phyloP scores from a whole-genome alignment of 2,797 vertebrate genomes.

The Yasuhikotakia modesta region DNA sequence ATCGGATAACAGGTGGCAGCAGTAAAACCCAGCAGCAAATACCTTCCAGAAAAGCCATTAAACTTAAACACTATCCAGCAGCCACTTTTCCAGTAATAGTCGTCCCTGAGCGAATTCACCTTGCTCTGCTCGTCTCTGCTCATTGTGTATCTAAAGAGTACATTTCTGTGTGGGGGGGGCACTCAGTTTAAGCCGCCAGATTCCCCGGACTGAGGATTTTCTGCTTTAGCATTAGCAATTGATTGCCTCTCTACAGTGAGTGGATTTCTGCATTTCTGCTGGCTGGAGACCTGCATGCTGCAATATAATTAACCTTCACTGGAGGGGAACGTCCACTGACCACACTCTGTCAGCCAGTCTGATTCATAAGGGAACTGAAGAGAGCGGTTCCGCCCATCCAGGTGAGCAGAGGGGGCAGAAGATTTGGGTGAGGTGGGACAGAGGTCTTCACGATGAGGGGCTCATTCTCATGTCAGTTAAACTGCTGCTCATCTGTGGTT shows the following conservation, averaged over 20 bases:
- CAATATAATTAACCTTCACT: conserved; percentile 73
- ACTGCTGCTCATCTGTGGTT: conserved; percentile 64
- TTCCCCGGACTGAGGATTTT: conserved; percentile 68
- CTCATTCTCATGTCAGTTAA: conserved; percentile 77
- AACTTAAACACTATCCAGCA: conserved; percentile 50
- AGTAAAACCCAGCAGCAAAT: conserved; percentile 17
- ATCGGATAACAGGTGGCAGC: conserved; percentile 4
- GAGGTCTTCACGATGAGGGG: conserved; percentile 65
- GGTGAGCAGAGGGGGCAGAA: conserved; percentile 50
- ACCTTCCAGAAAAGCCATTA: conserved; percentile 51
- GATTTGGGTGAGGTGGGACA: conserved; percentile 61
- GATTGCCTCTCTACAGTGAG: conserved; percentile 68
- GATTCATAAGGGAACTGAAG: conserved; percentile 52
- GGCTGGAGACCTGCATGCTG: conserved; percentile 56
- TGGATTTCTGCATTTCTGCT: conserved; percentile 71
- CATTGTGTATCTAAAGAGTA: conserved; percentile 62
- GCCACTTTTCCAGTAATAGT: conserved; percentile 43
- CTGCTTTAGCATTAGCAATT: conserved; percentile 71
- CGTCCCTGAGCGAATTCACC: conserved; percentile 47
- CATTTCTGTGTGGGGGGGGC: conserved; percentile 50
- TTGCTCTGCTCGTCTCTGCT: conserved; percentile 46
- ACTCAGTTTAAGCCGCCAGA: conserved; percentile 64
- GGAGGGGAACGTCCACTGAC: conserved; percentile 71
- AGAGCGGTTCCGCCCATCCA: conserved; percentile 11
- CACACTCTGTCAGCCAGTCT: conserved; percentile 49